Conservation (phyloP, 35 echinoderm and acorn worm species). For the Eucidaris tribuloides region DNA sequence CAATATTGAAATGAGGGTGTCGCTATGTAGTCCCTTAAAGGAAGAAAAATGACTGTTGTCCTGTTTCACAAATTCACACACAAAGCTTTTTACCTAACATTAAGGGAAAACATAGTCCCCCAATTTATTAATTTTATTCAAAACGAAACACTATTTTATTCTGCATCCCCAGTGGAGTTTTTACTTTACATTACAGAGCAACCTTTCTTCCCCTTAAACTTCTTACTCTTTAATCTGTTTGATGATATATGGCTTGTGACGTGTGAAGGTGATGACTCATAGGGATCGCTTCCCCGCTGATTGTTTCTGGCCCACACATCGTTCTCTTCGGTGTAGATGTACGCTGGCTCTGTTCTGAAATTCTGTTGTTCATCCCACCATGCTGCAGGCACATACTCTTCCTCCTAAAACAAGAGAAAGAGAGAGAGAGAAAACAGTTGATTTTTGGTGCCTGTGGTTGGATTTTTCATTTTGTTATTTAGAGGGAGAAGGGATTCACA, state of each 20-base stretch:
- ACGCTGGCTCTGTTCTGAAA: not conserved
- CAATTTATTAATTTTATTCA: no score
- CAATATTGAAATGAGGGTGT: no score
- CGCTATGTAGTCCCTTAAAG: no score
- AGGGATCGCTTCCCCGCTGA: no score
- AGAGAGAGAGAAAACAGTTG: not conserved
- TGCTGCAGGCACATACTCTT: not conserved
- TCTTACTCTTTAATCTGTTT: not conserved
- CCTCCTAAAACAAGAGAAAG: not conserved
- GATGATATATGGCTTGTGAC: not conserved
- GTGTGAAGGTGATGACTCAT: not conserved
- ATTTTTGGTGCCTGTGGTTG: not conserved
- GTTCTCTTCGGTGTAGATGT: not conserved
- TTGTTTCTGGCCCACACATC: slow-evolving; percentile 3
- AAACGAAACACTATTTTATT: no score
- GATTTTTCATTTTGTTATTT: not conserved
- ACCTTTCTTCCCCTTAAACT: slow-evolving; percentile 6
- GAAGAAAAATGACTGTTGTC: no score
- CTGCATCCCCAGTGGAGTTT: no score
- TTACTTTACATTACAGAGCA: slow-evolving; percentile 17
- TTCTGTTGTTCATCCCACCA: slow-evolving; percentile 50
- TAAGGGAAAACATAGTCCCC: no score
- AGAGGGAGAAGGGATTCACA: not conserved
- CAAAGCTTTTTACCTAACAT: no score
- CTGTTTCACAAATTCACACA: no score